phyloP scores from a whole-genome alignment of 2,888 invertebrate genomes.

The Lysandra bellargus region DNA sequence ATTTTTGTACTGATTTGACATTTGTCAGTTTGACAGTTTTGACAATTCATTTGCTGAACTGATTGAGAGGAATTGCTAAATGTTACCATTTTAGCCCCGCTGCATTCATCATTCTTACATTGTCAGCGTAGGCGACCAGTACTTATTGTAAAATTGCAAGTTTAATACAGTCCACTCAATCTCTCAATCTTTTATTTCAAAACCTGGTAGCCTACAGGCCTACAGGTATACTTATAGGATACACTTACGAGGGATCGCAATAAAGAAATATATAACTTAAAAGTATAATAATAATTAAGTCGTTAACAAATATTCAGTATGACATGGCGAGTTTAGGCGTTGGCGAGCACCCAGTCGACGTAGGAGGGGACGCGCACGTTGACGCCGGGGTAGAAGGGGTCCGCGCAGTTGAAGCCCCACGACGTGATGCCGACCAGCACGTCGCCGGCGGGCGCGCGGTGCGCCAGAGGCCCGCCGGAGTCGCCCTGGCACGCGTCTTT shows the following conservation, averaged over 20 bases:
- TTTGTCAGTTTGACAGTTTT: too few relatives aligned
- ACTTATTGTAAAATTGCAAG: too few relatives aligned
- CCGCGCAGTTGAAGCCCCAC: constrained; percentile 72
- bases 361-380: constrained; percentile 64
- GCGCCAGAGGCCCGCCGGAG: constrained; percentile 74
- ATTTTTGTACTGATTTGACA: too few relatives aligned
- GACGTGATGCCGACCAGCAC: constrained; percentile 70
- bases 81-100: too few relatives aligned
- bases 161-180: too few relatives aligned
- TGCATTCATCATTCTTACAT: too few relatives aligned
- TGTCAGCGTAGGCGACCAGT: too few relatives aligned
- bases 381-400: constrained; percentile 71
- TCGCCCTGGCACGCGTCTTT: constrained; percentile 73
- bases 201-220: too few relatives aligned
- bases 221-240: too few relatives aligned
- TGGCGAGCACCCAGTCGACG: constrained; percentile 53
- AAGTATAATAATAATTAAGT: not conserved
- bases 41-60: too few relatives aligned
- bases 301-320: not conserved
- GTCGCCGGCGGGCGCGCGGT: constrained; percentile 46
- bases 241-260: not conserved
- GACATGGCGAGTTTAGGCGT: constrained; percentile 37
- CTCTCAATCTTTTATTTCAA: too few relatives aligned
- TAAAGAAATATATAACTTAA: not conserved
- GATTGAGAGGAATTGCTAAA: too few relatives aligned